Evolutionary conservation across 2,888 invertebrate species (phyloP).

Genomic region (Oxystoma pomonae): DNA sequence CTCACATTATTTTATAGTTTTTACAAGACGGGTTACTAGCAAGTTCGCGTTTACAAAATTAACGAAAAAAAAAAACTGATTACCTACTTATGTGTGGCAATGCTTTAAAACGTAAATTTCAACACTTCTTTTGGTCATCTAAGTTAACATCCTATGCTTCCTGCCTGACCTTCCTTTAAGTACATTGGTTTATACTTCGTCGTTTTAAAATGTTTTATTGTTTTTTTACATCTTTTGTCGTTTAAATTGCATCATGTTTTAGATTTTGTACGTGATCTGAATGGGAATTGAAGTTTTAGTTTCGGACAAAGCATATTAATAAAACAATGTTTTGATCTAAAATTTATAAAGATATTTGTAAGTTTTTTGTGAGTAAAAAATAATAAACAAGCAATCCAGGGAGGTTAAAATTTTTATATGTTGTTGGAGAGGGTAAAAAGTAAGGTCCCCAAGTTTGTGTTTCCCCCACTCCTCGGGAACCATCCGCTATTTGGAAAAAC

Average conservation of each 20-base stretch:
- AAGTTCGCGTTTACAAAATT: not conserved
- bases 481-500: too few species aligned
- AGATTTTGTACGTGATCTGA: not conserved
- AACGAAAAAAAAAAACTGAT: not conserved
- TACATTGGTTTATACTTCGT: not conserved
- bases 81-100: not conserved
- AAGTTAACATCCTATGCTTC: not conserved
- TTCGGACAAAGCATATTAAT: too few species aligned
- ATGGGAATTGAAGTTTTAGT: not conserved
- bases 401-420: too few species aligned
- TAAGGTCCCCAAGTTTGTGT: too few species aligned
- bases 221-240: not conserved
- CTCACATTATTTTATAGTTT: not conserved
- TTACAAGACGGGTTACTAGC: not conserved
- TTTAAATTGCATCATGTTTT: not conserved
- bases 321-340: too few species aligned
- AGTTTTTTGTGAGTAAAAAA: too few species aligned
- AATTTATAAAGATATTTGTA: too few species aligned
- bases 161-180: not conserved
- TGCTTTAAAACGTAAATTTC: not conserved
- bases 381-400: too few species aligned
- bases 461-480: too few species aligned
- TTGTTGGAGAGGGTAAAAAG: too few species aligned
- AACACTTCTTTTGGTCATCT: not conserved
- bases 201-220: not conserved